A percentile compares a stretch with the other conserved stretches of the same genome.
Evolutionary conservation across 2,888 invertebrate genomes (phyloP).

Genomic region (Eilema griseolum): DNA sequence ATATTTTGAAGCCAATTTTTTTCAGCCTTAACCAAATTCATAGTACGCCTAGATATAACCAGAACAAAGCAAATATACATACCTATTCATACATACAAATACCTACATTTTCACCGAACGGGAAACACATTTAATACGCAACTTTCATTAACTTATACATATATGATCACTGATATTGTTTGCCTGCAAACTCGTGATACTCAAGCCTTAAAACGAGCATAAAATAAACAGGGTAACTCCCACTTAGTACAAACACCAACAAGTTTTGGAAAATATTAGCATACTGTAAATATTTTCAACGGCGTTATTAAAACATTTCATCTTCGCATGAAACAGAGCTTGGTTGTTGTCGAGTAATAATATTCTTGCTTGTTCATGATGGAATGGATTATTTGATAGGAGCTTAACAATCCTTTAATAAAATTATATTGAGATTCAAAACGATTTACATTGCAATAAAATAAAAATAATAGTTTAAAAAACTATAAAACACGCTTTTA

Average conservation of each 20-base stretch:
- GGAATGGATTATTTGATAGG: not conserved
- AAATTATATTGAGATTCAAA: not conserved
- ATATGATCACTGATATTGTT: constrained; percentile 17
- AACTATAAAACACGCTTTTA: too few relatives aligned
- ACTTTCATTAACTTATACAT: not conserved
- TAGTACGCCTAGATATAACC: not conserved
- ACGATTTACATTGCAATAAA: too few relatives aligned
- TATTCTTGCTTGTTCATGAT: not conserved
- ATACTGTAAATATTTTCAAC: constrained; percentile 19
- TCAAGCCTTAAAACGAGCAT: constrained; percentile 18
- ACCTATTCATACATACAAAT: not conserved
- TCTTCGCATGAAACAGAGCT: constrained; percentile 8
- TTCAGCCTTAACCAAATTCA: too few relatives aligned
- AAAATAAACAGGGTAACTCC: constrained; percentile 24
- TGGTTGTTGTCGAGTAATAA: not conserved
- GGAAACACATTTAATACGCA: not conserved
- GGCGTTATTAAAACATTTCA: constrained; percentile 24
- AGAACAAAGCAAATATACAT: not conserved
- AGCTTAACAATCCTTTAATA: not conserved
- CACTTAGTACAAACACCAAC: constrained; percentile 18
- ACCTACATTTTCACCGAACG: not conserved
- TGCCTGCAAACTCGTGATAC: constrained; percentile 14
- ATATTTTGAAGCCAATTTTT: too few relatives aligned
- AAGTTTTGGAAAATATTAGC: constrained; percentile 19
- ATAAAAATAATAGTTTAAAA: too few relatives aligned